phyloP scores from a whole-genome alignment of 2,888 invertebrate species.

The Brachypalpus laphriformis region DNA sequence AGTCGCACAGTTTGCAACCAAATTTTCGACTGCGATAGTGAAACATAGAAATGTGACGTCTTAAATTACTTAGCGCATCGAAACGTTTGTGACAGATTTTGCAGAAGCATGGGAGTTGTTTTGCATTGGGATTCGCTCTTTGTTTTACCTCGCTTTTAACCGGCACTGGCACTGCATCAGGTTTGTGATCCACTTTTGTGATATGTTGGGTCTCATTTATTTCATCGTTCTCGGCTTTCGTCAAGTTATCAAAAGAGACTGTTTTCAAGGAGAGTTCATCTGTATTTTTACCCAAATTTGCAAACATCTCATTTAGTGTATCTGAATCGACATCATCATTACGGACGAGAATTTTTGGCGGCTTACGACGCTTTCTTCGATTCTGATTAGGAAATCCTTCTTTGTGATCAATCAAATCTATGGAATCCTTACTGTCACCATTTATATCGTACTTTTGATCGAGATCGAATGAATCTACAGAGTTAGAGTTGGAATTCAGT shows the following conservation, averaged over 20 bases:
- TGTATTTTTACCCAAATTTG: slow-evolving; percentile 78
- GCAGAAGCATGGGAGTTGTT: slow-evolving; percentile 80
- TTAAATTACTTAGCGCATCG: slow-evolving; percentile 81
- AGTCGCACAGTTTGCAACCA: slow-evolving; percentile 89
- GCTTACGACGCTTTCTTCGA: slow-evolving; percentile 68
- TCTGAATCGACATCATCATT: slow-evolving; percentile 74
- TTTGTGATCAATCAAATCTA: slow-evolving; percentile 75
- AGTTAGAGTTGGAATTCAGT: slow-evolving; percentile 59
- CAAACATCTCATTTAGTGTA: slow-evolving; percentile 79
- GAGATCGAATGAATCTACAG: slow-evolving; percentile 66
- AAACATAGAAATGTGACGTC: slow-evolving; percentile 83
- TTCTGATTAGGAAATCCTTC: slow-evolving; percentile 65
- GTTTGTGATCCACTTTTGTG: slow-evolving; percentile 39
- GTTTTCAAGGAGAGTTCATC: slow-evolving; percentile 79
- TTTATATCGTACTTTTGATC: slow-evolving; percentile 69
- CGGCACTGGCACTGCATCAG: not conserved
- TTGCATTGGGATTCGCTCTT: slow-evolving; percentile 57
- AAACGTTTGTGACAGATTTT: slow-evolving; percentile 82
- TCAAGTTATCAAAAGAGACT: slow-evolving; percentile 79
- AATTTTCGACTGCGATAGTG: slow-evolving; percentile 85
- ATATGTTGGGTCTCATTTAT: slow-evolving; percentile 31
- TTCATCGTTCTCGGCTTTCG: slow-evolving; percentile 75
- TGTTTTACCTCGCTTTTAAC: slow-evolving; percentile 44
- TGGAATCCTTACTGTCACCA: slow-evolving; percentile 67
- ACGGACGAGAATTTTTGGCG: slow-evolving; percentile 54